These are phyloP conservation scores for Listronotus bonariensis DNA, from an alignment of 1,140 invertebrate genomes.

Conservation along the genomic window DNA sequence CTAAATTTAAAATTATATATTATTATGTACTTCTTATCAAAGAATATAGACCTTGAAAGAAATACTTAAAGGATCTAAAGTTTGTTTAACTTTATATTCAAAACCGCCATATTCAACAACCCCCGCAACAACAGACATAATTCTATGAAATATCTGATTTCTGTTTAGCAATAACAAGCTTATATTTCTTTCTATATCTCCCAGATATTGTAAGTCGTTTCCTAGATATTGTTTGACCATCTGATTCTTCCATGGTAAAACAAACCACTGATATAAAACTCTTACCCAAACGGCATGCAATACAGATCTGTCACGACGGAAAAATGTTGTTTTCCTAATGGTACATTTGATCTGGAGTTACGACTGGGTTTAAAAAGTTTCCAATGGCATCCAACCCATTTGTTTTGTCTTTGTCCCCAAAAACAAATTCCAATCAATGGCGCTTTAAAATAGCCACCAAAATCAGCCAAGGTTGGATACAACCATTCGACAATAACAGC, in stretches of 20 bases:
- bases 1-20: too few relatives aligned
- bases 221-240: constrained; percentile 55
- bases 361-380: constrained; percentile 53
- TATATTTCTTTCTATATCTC: constrained; percentile 57
- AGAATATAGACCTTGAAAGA: too few relatives aligned
- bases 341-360: constrained; percentile 53
- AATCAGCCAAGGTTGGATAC: constrained; percentile 37
- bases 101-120: constrained; percentile 49
- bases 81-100: constrained; percentile 3
- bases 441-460: constrained; percentile 46
- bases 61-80: constrained; percentile 2
- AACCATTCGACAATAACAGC: constrained; percentile 48
- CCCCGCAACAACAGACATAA: constrained; percentile 56
- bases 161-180: constrained; percentile 60
- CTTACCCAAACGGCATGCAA: constrained; percentile 21
- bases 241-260: constrained; percentile 43
- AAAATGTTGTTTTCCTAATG: constrained; percentile 38
- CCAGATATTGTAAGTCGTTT: constrained; percentile 52
- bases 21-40: too few relatives aligned
- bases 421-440: constrained; percentile 41
- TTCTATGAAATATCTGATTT: constrained; percentile 55
- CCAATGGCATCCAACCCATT: constrained; percentile 31
- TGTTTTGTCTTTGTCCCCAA: constrained; percentile 14
- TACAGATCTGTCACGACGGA: constrained; percentile 14
- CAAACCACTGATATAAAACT: constrained; percentile 23